phyloP scores from a whole-genome alignment of 2,888 invertebrate species.

The Apodemia zela region DNA sequence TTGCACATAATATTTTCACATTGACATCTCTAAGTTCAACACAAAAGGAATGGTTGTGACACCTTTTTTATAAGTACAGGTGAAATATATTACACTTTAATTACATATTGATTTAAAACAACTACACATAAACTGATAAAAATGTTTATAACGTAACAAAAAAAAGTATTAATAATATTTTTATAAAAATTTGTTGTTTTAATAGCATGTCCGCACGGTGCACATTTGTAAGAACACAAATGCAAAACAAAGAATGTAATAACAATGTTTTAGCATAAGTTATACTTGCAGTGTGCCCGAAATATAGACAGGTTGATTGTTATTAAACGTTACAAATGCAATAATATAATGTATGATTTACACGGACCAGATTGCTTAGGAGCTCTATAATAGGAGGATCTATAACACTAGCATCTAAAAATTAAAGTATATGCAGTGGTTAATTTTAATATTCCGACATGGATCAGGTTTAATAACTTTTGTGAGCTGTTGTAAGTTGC shows the following conservation, averaged over 20 bases:
- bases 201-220: not conserved
- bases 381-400: too few relatives aligned
- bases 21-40: not conserved
- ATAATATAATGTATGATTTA: too few relatives aligned
- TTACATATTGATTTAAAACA: constrained; percentile 17
- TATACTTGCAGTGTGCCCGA: not conserved
- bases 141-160: constrained; percentile 18
- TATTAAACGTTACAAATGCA: not conserved
- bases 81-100: constrained; percentile 23
- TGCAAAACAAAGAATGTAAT: not conserved
- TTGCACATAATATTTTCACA: not conserved
- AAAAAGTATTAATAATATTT: constrained; percentile 1
- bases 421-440: too few relatives aligned
- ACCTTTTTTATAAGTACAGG: constrained; percentile 17
- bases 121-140: constrained; percentile 20
- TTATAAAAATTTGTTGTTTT: not conserved
- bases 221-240: not conserved
- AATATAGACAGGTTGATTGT: not conserved
- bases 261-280: not conserved
- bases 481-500: not conserved
- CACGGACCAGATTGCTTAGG: not conserved
- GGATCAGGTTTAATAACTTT: too few relatives aligned
- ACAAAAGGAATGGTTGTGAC: constrained; percentile 26
- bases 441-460: too few relatives aligned
- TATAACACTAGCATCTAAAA: not conserved